Evolutionary conservation across 1,140 invertebrate species (phyloP), one percentile per base, ranked within the genome.

Genomic region (Drosophila rhopaloa): DNA sequence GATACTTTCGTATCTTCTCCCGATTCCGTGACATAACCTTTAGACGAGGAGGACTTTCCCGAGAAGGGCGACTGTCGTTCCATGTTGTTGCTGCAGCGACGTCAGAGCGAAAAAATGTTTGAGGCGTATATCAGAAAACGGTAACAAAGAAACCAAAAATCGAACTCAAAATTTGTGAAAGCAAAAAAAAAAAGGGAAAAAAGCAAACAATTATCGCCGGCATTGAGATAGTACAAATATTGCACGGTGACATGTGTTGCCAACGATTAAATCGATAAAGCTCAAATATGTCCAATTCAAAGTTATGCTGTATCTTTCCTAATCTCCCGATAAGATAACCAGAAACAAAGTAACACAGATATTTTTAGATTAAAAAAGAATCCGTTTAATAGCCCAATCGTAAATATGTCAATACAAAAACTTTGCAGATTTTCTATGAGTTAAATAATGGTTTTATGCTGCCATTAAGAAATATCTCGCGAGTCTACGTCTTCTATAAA

Each of bases 51-150:
- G 53, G 47, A 46, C 60, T 32, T 32, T 41, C 19, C 57, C 43
- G 44, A 32, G n/a, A 72, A 58, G 53, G 56, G 53, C 66, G 19
- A 14, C 56, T 19, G 29, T 44, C 40, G 41, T 54, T 57, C 47
- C 51, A 88, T 86, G 83, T 88, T 88, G 71, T 66, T 82, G 44
- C 71, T 88, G 16, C 84, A 88, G 50, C 76, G 56, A 29, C 76
- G 76, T 53, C 80, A 77, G 37, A 83, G 84, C 60, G 71, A 83
- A 65, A 84, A 80, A 81, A 89, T 89, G 84, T 89, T 89, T 51
- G 84, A 89, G 59, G 84, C 84, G 85, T 89, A 89, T 58, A 81
- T 89, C 70, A 84, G 74, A 90, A 89, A 89, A 89, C 84, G 84
- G 84, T 89, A 89, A 89, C 58, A 68, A 13, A 0, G 2, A 32